Evolutionary conservation across 1,140 invertebrate species (phyloP), one percentile per base, ranked within the genome.

Genomic region (Papilio machaon): DNA sequence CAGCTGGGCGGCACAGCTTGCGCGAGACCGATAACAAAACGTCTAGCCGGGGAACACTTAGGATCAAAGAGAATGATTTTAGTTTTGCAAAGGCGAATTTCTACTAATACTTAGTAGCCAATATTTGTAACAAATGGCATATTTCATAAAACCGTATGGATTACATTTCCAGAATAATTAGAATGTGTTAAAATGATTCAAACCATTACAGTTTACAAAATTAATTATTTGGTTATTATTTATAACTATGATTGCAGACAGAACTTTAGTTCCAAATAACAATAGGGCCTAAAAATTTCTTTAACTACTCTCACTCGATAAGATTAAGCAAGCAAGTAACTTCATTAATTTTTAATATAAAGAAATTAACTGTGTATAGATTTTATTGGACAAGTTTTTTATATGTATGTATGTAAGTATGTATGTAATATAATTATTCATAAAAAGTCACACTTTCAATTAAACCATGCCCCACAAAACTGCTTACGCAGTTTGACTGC

Each of bases 1-100:
- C 64, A 70, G 23, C 64, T 38, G 64, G 64, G 64, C 30, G 23
- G 64, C 64, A 11, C 64, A 70, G 64, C 64, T 70, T 70, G 64
- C 30, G 64, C 30, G 64, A 35, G 30, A 5, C 64, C 64, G 64
- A 70, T 70, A 70, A 70, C 30, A 10, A 35, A 70, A 70, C 64
- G 64, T 70, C 64, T 70, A 70, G 64, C 23, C 64, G 5, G 17
- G 23, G 60, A 64, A 64, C 60, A 30, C 38, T 70, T 70, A 70
- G 64, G 64, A 35, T 35, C 13, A 70, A 35, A 70, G 23, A 38
- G 64, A 70, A 70, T 52, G 10, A 52, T 70, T 70, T 70, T 70
- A 70, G 64, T 7, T 35, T 70, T 35, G 15, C 30, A 13, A 70
- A 38, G 30, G 64, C n/a, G 5, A 70, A 67, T 54, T 54, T 30